Evolutionary conservation across 2,888 invertebrate species (phyloP).

Genomic region (Philhelius pedissequus): DNA sequence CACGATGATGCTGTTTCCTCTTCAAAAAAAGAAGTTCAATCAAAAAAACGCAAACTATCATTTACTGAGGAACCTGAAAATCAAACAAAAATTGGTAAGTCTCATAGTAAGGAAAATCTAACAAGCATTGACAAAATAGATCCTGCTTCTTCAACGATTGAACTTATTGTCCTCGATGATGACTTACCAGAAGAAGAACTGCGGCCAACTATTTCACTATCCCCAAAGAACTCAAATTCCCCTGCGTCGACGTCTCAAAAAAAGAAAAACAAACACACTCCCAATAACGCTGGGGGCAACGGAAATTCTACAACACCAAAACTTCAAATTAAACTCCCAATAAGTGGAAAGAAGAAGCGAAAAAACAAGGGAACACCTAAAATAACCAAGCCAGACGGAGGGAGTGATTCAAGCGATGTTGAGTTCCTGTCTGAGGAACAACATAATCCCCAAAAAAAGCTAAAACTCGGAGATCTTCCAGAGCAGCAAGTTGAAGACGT

Average conservation of each 20-base stretch:
- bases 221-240: slow-evolving; percentile 18
- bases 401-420: slow-evolving; percentile 73
- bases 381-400: neutral
- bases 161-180: slow-evolving; percentile 34
- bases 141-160: neutral
- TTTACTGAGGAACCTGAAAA: slow-evolving; percentile 67
- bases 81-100: slow-evolving; percentile 39
- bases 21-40: neutral
- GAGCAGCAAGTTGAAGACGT: neutral
- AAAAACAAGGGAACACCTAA: slow-evolving; percentile 66
- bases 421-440: slow-evolving; percentile 70
- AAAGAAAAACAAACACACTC: slow-evolving; percentile 27
- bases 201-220: neutral
- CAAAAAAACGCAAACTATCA: slow-evolving; percentile 75
- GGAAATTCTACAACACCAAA: slow-evolving; percentile 46
- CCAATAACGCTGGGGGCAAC: neutral
- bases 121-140: slow-evolving; percentile 9
- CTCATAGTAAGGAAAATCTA: slow-evolving; percentile 37
- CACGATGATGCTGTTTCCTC: slow-evolving; percentile 17
- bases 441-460: slow-evolving; percentile 73
- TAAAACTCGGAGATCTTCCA: slow-evolving; percentile 64
- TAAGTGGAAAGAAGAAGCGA: slow-evolving; percentile 70
- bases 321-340: slow-evolving; percentile 75
- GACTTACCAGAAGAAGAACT: neutral
- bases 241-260: slow-evolving; percentile 5